phyloP scores from a whole-genome alignment of 2,797 vertebrate genomes.

The Xiphophorus birchmanni region DNA sequence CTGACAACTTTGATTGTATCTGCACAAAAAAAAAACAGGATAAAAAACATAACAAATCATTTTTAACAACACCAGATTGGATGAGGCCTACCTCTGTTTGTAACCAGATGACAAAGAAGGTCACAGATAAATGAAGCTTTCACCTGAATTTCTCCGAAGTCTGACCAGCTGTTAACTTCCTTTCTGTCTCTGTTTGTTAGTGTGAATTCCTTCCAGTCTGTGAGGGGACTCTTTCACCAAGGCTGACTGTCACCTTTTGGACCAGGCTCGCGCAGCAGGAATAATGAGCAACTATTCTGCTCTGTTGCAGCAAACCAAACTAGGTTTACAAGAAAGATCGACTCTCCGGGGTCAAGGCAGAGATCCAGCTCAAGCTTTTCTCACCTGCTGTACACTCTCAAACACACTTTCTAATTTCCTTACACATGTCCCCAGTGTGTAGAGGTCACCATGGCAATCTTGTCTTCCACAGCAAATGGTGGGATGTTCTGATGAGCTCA shows the following conservation, averaged over 20 bases:
- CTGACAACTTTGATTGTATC: background rate
- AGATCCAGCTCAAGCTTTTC: constrained; percentile 36
- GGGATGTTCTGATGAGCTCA: constrained; percentile 53
- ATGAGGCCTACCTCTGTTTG: constrained; percentile 17
- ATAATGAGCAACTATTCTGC: constrained; percentile 64
- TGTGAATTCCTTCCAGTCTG: constrained; percentile 32
- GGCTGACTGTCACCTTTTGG: constrained; percentile 61
- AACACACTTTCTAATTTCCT: constrained; percentile 55
- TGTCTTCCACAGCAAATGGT: constrained; percentile 50
- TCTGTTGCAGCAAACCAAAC: constrained; percentile 52
- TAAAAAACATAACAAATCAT: background rate
- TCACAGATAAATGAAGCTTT: constrained; percentile 32
- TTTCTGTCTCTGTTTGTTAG: constrained; percentile 24
- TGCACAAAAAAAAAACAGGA: background rate
- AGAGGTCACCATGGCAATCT: constrained; percentile 71
- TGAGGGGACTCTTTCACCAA: constrained; percentile 50
- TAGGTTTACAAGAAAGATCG: constrained; percentile 57
- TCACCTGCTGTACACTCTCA: constrained; percentile 26
- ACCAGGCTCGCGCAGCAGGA: constrained; percentile 54
- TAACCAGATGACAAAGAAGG: constrained; percentile 30
- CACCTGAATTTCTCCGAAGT: constrained; percentile 40
- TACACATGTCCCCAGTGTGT: constrained; percentile 51
- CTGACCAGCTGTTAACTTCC: constrained; percentile 37
- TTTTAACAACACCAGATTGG: background rate
- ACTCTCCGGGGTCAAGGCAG: constrained; percentile 64